Evolutionary conservation across 92 coral and sea anemone species (phyloP).

Genomic region (Parazoanthus darwini): DNA sequence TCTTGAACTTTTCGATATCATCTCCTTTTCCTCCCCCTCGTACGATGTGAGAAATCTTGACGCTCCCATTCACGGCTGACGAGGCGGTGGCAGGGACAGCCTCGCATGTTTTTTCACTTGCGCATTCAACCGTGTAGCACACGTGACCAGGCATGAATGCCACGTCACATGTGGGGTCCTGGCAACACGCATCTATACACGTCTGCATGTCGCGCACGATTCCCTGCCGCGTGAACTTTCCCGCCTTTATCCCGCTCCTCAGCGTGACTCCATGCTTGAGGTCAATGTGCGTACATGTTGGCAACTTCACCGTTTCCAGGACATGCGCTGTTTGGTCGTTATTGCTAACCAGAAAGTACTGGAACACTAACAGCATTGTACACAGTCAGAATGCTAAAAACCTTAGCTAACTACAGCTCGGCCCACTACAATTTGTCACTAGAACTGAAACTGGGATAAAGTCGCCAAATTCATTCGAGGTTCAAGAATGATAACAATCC

Average conservation of each 20-base stretch:
- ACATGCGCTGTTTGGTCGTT: constrained; percentile 96
- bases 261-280: constrained; percentile 89
- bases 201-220: constrained; percentile 99
- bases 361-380: constrained; percentile 68
- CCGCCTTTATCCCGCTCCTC: constrained; percentile 92
- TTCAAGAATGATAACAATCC: no score
- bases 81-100: constrained; percentile 93
- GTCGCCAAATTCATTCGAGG: no score
- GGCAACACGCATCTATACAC: constrained; percentile 97
- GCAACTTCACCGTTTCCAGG: constrained; percentile 93
- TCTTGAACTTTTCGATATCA: constrained; percentile 87
- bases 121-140: constrained; percentile 89
- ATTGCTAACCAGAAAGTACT: constrained; percentile 90
- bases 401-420: no score
- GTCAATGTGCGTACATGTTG: constrained; percentile 97
- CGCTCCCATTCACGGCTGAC: constrained; percentile 79
- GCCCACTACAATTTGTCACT: no score
- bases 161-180: constrained; percentile 86
- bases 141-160: constrained; percentile 95
- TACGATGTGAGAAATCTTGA: constrained; percentile 94
- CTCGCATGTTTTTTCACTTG: constrained; percentile 76
- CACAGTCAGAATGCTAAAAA: no score
- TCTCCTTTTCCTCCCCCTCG: constrained; percentile 98
- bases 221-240: constrained; percentile 93
- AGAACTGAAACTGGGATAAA: no score